Conservation (phyloP, 2,797 vertebrate species). For the Bucorvus abyssinicus region DNA sequence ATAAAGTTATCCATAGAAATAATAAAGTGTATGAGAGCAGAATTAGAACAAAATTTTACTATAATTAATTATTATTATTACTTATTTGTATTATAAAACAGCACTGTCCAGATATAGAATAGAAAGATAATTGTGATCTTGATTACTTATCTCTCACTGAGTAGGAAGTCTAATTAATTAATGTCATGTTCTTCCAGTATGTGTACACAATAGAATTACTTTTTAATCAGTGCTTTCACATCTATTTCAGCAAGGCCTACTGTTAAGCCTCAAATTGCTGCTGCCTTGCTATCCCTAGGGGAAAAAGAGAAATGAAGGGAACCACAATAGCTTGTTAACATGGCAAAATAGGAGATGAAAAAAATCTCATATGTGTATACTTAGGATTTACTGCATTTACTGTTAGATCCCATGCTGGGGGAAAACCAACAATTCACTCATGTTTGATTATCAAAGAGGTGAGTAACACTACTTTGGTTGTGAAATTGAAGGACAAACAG, state of each 20-base stretch:
- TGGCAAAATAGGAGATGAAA: not conserved
- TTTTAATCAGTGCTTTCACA: not conserved
- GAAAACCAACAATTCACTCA: not conserved
- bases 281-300: not conserved
- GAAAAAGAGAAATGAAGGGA: not conserved
- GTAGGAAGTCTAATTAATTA: not conserved
- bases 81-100: not conserved
- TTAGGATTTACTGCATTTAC: not conserved
- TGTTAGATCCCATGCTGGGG: not conserved
- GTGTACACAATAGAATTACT: not conserved
- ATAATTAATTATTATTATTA: not conserved
- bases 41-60: not conserved
- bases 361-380: rapidly evolving
- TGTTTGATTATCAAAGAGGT: not conserved
- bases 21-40: not conserved
- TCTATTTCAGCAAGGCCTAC: not conserved
- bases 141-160: not conserved
- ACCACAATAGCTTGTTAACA: not conserved
- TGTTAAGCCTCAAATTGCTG: not conserved
- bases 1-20: not conserved
- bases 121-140: not conserved
- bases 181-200: not conserved
- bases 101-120: not conserved
- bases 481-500: not conserved
- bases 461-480: not conserved